Conservation (phyloP, 1,140 invertebrate species). For the Archegozetes longisetosus region DNA sequence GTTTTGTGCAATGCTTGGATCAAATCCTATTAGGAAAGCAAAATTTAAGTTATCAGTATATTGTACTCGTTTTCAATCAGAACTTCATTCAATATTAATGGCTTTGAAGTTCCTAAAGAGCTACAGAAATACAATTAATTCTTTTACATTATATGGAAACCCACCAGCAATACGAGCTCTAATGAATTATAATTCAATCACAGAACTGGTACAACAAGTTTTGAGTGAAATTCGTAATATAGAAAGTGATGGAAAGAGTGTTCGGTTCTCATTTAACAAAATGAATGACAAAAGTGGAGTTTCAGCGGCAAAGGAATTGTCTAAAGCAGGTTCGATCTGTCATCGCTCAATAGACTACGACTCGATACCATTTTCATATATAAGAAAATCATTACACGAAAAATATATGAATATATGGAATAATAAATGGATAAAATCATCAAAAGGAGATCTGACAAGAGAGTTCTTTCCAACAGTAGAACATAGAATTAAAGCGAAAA, state of each 20-base stretch:
- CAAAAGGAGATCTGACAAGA: neutral
- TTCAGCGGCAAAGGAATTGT: no score
- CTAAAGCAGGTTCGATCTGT: no score
- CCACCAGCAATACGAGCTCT: neutral
- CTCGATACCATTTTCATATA: neutral
- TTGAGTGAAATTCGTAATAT: neutral
- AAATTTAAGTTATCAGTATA: neutral
- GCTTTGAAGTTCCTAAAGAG: neutral
- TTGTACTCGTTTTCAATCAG: neutral
- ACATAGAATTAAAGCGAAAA: no score
- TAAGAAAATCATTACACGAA: neutral
- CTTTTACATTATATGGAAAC: no score
- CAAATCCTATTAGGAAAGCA: neutral
- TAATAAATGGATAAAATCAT: neutral
- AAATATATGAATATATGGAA: neutral
- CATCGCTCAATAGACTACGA: neutral
- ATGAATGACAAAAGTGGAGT: no score
- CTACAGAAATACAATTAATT: no score
- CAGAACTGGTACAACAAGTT: neutral
- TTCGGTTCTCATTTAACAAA: neutral
- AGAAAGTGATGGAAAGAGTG: neutral
- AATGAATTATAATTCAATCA: neutral
- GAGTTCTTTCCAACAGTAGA: slow-evolving; percentile 1
- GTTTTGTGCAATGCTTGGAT: neutral
- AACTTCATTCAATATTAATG: neutral